phyloP scores from a whole-genome alignment of 1,140 invertebrate genomes.

The Habropoda laboriosa region DNA sequence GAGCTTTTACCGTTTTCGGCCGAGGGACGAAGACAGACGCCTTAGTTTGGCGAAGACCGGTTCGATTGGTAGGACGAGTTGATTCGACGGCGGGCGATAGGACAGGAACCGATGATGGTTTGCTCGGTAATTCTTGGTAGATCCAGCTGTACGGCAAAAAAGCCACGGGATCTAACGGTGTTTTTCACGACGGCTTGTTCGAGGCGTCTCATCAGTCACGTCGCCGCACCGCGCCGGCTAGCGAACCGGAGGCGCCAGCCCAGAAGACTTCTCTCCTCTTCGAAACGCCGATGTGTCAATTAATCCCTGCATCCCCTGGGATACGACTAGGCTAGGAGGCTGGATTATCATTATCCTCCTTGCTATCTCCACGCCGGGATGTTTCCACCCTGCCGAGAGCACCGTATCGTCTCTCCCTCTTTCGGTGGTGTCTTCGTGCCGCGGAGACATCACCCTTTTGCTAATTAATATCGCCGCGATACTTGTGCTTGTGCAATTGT shows the following conservation, averaged over 20 bases:
- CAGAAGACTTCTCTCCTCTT: conserved; percentile 50
- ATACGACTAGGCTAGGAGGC: conserved; percentile 66
- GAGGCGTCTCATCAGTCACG: conserved; percentile 74
- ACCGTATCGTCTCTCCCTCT: conserved; percentile 35
- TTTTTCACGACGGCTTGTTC: conserved; percentile 69
- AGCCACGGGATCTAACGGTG: conserved; percentile 65
- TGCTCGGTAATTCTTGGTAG: conserved; percentile 67
- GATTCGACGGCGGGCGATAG: conserved; percentile 51
- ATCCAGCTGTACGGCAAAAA: conserved; percentile 56
- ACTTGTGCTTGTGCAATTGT: neutral
- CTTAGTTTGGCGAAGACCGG: no score
- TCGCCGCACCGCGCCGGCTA: conserved; percentile 66
- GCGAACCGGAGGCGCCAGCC: conserved; percentile 58
- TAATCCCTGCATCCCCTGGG: conserved; percentile 72
- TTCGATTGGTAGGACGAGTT: no score
- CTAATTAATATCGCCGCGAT: conserved; percentile 55
- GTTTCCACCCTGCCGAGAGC: conserved; percentile 37
- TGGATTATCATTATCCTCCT: conserved; percentile 63
- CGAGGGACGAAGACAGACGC: no score
- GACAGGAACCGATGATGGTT: conserved; percentile 49
- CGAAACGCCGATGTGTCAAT: conserved; percentile 74
- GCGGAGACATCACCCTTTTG: neutral
- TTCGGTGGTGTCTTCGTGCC: conserved; percentile 39
- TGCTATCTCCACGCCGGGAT: conserved; percentile 38
- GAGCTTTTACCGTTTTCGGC: no score